phyloP scores from a whole-genome alignment of 2,888 invertebrate genomes.

The Tetropium fuscum region DNA sequence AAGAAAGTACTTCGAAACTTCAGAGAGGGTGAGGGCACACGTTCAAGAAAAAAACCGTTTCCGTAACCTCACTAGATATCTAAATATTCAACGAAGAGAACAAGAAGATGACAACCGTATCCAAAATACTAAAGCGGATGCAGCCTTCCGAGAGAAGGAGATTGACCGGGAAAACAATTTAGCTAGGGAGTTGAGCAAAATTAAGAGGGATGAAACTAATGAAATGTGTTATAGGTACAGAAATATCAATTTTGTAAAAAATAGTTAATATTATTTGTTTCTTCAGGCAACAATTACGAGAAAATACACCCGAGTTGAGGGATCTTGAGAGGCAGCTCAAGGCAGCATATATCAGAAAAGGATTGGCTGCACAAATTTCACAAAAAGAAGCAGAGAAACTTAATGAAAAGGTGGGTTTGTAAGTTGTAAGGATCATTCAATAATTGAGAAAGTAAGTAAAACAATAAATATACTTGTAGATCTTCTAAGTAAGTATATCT shows the following conservation, averaged over 20 bases:
- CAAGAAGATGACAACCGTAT: slow-evolving; percentile 48
- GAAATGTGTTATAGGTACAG: slow-evolving; percentile 59
- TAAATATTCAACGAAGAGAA: slow-evolving; percentile 54
- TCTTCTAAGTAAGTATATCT: too few species aligned
- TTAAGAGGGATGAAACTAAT: slow-evolving; percentile 59
- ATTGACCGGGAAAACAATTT: slow-evolving; percentile 55
- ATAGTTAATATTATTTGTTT: not conserved
- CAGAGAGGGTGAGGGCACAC: slow-evolving; percentile 47
- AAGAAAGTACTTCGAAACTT: slow-evolving; percentile 41
- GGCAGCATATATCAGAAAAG: slow-evolving; percentile 80
- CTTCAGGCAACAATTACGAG: slow-evolving; percentile 70
- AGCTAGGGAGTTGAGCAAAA: slow-evolving; percentile 57
- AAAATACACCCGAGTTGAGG: slow-evolving; percentile 72
- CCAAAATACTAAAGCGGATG: slow-evolving; percentile 38
- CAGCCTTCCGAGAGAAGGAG: slow-evolving; percentile 46
- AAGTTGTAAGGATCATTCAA: too few species aligned
- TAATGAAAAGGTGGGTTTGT: slow-evolving; percentile 67
- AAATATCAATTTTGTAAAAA: slow-evolving; percentile 8
- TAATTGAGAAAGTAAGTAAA: too few species aligned
- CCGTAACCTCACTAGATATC: slow-evolving; percentile 53
- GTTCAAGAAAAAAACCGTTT: slow-evolving; percentile 55
- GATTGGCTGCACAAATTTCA: slow-evolving; percentile 73
- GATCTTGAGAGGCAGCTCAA: slow-evolving; percentile 74
- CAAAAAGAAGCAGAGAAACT: slow-evolving; percentile 73
- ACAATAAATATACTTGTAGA: too few species aligned